These are phyloP conservation scores for Tubulanus polymorphus DNA, from an alignment of 2,888 invertebrate genomes.

Conservation along the genomic window DNA sequence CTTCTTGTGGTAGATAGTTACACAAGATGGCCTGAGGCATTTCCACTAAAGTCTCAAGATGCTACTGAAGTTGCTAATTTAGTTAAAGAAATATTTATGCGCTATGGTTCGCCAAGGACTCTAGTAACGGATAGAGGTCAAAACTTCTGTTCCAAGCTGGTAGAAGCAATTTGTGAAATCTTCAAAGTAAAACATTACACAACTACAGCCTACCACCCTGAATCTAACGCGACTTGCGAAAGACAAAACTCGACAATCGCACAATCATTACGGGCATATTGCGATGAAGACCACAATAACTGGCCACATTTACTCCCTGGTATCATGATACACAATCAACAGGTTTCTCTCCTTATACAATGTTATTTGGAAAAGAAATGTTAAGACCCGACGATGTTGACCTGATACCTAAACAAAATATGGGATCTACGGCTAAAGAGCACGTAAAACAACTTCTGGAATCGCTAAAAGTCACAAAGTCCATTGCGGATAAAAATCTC, in stretches of 20 bases:
- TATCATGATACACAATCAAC: slow-evolving; percentile 10
- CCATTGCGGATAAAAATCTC: slow-evolving; percentile 5
- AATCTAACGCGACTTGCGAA: slow-evolving; percentile 17
- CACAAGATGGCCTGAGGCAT: slow-evolving; percentile 20
- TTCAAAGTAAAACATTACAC: slow-evolving; percentile 15
- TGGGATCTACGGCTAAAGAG: no score
- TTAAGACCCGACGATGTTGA: not conserved
- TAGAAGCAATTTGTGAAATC: slow-evolving; percentile 15
- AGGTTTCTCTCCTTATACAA: not conserved
- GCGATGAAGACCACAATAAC: slow-evolving; percentile 16
- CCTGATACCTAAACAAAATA: no score
- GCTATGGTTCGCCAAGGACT: slow-evolving; percentile 10
- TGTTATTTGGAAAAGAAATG: not conserved
- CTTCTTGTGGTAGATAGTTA: slow-evolving; percentile 19
- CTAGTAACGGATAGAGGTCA: slow-evolving; percentile 17
- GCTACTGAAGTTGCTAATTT: slow-evolving; percentile 14
- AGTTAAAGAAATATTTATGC: slow-evolving; percentile 11
- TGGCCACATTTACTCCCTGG: slow-evolving; percentile 16
- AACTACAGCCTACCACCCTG: slow-evolving; percentile 17
- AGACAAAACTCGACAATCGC: slow-evolving; percentile 14
- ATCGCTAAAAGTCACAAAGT: no score
- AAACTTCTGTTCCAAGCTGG: slow-evolving; percentile 14
- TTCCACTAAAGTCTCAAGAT: slow-evolving; percentile 19
- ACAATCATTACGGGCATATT: slow-evolving; percentile 15
- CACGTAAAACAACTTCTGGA: no score